Evolutionary conservation across 2,797 vertebrate species (phyloP), one percentile per base, ranked within the genome.

Genomic region (Synaphobranchus kaupii): DNA sequence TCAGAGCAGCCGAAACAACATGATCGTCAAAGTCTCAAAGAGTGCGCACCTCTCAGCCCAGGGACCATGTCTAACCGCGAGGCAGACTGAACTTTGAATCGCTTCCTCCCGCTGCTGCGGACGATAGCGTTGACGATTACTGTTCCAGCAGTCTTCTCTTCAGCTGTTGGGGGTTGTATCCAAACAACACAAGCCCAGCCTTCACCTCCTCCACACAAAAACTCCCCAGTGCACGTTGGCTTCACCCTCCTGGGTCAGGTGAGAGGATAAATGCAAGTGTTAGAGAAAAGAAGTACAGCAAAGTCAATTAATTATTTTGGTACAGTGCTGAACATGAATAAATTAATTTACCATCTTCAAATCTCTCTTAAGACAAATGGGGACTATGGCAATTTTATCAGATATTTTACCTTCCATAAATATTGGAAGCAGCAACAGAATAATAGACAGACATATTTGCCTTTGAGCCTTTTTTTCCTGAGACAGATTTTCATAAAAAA

Each of bases 41-140:
- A 56, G 39, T 82, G 52, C 5, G 13, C 20, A 10, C n/a, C 83
- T 39, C 56, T 84, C 56, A 63, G 84, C 84, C 56, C 56, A 47
- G 58, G 3, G 31, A 15, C 22, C 31, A 68, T 7, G 9, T 13
- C 54, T 44, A 44, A 12, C 9, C 10, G 58, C 17, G 22, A 73
- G 12, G 34, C 63, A 31, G 48, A 54, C 20, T 12, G 9, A 81
- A n/a, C 5, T 81, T 81, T 48, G 78, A 81, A 81, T 47, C 60
- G 89, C 87, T 84, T 89, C 71, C 89, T 89, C 5, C n/a, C 84
- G 89, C 92, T 88, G 91, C 90, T 90, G 84, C 89, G 91, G 92
- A 92, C 87, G 83, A 68, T 78, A 22, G 8, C 15, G 90, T 63
- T 84, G 34, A 52, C 78, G 80, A 83, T 56, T 13, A 83, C 63